Percentiles rank a stretch among this genome's conserved stretches.
Evolutionary conservation across 2,797 vertebrate genomes (phyloP).

Genomic region (Petrocephalus sullivani): DNA sequence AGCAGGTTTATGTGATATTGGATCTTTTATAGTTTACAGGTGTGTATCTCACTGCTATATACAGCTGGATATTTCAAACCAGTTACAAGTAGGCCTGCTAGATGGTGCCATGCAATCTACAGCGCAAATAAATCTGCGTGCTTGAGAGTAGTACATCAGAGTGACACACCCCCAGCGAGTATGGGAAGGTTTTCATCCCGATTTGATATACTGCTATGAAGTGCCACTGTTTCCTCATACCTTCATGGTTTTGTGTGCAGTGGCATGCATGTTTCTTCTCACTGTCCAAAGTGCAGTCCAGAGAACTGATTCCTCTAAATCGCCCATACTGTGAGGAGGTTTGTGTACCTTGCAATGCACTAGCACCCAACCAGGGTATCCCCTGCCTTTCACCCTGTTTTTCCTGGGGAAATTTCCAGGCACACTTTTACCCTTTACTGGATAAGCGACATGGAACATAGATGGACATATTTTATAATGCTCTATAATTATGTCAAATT

Average conservation of each 20-base stretch:
- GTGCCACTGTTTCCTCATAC: not conserved
- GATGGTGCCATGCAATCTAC: not conserved
- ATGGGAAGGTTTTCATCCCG: not conserved
- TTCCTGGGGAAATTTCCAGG: not conserved
- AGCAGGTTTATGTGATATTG: not conserved
- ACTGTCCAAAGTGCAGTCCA: not conserved
- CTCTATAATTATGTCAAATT: not conserved
- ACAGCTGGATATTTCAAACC: not conserved
- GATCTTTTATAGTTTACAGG: not conserved
- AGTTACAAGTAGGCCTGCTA: not conserved
- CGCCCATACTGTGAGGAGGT: not conserved
- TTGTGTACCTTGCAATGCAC: not conserved
- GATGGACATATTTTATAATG: not conserved
- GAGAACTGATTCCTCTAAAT: not conserved
- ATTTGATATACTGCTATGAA: not conserved
- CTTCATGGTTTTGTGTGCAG: not conserved
- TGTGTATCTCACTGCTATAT: not conserved
- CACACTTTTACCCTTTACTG: not conserved
- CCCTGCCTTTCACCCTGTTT: not conserved
- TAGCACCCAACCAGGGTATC: not conserved
- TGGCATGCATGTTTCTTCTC: not conserved
- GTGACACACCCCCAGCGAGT: not conserved
- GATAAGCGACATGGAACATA: not conserved
- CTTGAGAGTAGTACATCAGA: not conserved
- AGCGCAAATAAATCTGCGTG: not conserved